Evolutionary conservation across 2,797 vertebrate species (phyloP).

Genomic region (Pangasius sanitwongsei): DNA sequence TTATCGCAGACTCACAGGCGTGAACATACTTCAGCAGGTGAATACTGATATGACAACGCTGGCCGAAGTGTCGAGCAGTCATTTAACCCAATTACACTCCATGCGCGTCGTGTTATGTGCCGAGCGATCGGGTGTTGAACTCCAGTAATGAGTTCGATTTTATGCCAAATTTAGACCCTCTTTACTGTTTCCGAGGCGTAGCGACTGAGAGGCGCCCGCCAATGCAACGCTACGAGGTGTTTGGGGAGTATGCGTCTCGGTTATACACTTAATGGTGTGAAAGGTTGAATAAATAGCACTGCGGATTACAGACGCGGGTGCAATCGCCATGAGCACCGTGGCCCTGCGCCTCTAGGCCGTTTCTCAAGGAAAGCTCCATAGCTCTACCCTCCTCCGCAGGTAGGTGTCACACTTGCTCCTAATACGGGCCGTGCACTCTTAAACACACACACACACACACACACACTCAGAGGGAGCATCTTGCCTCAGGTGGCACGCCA

Average conservation of each 20-base stretch:
- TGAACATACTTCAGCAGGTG: constrained; percentile 57
- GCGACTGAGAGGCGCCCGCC: constrained; percentile 37
- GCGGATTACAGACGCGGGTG: constrained; percentile 68
- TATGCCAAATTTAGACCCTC: constrained; percentile 96
- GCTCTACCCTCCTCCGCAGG: constrained; percentile 89
- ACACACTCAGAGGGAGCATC: constrained; percentile 61
- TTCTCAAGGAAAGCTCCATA: constrained; percentile 54
- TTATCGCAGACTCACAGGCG: constrained; percentile 27
- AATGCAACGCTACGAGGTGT: background rate
- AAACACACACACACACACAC: constrained; percentile 59
- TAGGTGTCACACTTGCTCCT: constrained; percentile 99
- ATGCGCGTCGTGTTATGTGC: constrained; percentile 90
- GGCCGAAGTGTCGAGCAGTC: constrained; percentile 68
- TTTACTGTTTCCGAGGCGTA: constrained; percentile 86
- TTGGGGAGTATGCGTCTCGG: constrained; percentile 67
- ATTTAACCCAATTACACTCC: constrained; percentile 92
- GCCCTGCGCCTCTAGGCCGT: constrained; percentile 42
- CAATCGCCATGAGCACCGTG: constrained; percentile 52
- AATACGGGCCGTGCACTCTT: constrained; percentile 77
- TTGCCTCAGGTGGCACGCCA: constrained; percentile 63
- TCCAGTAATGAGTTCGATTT: constrained; percentile 98
- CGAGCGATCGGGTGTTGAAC: constrained; percentile 94
- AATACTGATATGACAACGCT: constrained; percentile 69
- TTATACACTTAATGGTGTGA: constrained; percentile 74
- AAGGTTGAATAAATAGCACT: constrained; percentile 72